phyloP scores from a whole-genome alignment of 2,888 invertebrate genomes.

The Sinotaia quadrata region DNA sequence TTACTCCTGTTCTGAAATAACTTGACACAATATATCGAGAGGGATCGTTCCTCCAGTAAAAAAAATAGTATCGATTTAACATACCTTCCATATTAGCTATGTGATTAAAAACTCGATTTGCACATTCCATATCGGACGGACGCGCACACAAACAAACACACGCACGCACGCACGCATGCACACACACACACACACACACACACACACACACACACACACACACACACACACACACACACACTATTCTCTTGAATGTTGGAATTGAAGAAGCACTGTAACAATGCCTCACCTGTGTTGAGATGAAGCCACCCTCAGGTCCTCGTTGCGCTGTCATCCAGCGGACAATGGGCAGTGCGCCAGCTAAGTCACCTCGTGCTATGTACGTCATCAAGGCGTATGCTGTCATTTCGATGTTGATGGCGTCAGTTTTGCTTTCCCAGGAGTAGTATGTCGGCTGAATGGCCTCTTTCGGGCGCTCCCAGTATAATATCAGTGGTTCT shows the following conservation, averaged over 20 bases:
- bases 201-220: background rate
- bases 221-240: background rate
- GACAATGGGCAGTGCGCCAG: constrained; percentile 60
- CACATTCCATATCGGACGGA: too few relatives aligned
- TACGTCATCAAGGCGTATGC: constrained; percentile 69
- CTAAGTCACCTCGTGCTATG: constrained; percentile 43
- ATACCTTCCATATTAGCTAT: too few relatives aligned
- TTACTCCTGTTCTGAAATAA: too few relatives aligned
- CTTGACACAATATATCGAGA: too few relatives aligned
- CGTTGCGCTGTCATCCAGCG: constrained; percentile 67
- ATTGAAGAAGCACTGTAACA: constrained; percentile 30
- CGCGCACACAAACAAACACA: background rate
- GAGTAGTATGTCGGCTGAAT: constrained; percentile 28
- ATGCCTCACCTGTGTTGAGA: constrained; percentile 68
- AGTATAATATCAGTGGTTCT: constrained; percentile 46
- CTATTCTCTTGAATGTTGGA: background rate
- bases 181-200: background rate
- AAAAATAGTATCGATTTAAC: too few relatives aligned
- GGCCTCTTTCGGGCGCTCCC: constrained; percentile 53
- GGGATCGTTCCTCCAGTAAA: too few relatives aligned
- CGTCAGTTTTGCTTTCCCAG: constrained; percentile 53
- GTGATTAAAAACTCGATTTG: too few relatives aligned
- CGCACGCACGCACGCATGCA: background rate
- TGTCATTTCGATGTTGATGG: constrained; percentile 68
- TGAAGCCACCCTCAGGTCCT: constrained; percentile 68